phyloP scores from a whole-genome alignment of 2,797 vertebrate genomes.

The Mormyrus hasselquistii region DNA sequence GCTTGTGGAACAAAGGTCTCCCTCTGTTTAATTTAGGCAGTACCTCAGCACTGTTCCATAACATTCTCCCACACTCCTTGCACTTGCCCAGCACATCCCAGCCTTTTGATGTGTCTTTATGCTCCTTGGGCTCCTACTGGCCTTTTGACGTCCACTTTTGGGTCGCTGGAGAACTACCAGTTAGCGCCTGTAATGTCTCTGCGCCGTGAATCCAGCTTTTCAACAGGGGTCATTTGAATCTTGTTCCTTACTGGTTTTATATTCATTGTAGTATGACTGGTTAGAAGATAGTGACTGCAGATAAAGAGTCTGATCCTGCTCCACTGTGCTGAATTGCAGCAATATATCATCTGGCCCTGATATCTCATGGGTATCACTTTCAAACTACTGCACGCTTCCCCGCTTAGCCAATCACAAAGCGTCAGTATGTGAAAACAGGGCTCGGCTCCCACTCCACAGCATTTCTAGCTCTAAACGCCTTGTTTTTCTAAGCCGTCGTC shows the following conservation, averaged over 20 bases:
- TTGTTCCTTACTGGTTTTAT: constrained; percentile 5
- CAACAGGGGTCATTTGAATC: neutral
- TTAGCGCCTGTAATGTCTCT: neutral
- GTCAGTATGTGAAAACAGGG: neutral
- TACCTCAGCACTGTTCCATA: neutral
- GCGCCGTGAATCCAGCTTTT: neutral
- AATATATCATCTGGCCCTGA: neutral
- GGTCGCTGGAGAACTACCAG: neutral
- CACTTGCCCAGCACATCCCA: neutral
- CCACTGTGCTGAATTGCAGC: neutral
- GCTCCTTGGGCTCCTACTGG: neutral
- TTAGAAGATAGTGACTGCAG: neutral
- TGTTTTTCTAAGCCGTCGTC: neutral
- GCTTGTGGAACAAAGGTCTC: constrained; percentile 4
- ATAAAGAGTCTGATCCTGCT: neutral
- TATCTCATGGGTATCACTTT: neutral
- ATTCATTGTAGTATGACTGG: neutral
- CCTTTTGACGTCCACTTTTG: constrained; percentile 1
- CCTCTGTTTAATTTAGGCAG: constrained; percentile 4
- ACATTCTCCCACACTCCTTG: constrained; percentile 8
- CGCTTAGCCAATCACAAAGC: neutral
- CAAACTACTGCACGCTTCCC: neutral
- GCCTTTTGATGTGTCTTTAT: neutral
- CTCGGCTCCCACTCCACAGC: neutral
- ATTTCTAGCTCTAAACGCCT: neutral